These are phyloP conservation scores for Myotis pilosus DNA, from an alignment of 2,797 vertebrate species.

Conservation along the genomic window DNA sequence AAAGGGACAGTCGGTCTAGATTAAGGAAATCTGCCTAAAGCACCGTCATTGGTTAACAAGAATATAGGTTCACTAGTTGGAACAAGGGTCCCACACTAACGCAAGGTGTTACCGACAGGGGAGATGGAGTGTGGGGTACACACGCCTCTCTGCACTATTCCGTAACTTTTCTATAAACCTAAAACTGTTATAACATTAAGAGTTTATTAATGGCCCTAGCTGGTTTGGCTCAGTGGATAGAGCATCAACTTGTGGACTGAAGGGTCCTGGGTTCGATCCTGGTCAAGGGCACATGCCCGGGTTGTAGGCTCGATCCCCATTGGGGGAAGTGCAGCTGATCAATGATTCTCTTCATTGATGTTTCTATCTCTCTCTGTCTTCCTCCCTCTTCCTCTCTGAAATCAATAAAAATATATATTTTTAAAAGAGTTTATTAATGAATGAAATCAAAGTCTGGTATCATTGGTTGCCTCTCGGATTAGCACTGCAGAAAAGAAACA, in stretches of 20 bases:
- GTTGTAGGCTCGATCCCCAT: no score
- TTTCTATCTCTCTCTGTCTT: no score
- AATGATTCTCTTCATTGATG: no score
- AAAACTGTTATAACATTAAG: neutral
- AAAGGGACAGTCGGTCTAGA: accelerated
- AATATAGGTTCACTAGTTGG: accelerated
- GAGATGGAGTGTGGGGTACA: accelerated
- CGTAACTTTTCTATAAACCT: neutral
- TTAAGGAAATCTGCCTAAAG: accelerated
- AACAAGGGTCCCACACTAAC: accelerated
- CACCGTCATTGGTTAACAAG: accelerated
- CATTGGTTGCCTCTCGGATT: neutral
- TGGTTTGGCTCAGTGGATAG: no score
- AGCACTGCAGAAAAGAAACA: neutral
- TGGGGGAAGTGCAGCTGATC: no score
- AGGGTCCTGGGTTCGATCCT: no score
- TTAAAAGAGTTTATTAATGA: neutral
- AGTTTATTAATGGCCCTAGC: neutral
- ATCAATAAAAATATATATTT: no score
- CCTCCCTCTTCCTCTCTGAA: no score
- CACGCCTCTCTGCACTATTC: accelerated
- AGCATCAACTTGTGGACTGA: no score
- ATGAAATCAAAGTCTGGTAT: neutral
- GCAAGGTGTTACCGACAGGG: accelerated
- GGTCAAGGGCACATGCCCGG: no score